phyloP scores from a whole-genome alignment of 1,140 invertebrate genomes.

The Plutomurus gul region DNA sequence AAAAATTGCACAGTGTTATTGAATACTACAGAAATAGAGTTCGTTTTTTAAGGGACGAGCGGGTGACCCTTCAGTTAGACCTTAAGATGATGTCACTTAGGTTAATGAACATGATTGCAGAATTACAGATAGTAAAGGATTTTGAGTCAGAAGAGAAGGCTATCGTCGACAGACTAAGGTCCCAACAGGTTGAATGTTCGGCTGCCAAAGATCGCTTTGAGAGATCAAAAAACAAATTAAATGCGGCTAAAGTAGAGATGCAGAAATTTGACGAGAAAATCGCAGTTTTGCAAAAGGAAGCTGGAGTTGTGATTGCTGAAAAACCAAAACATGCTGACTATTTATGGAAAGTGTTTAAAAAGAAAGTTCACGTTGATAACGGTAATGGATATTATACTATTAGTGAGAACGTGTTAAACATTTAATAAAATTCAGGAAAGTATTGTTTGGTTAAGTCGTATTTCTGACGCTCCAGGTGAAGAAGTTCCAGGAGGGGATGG shows the following conservation, averaged over 20 bases:
- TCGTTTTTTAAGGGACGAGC: constrained; percentile 15
- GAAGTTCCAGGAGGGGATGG: background rate
- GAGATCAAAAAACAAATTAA: constrained; percentile 26
- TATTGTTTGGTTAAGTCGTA: no score
- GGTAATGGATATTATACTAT: no score
- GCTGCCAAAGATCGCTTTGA: constrained; percentile 37
- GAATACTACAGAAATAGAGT: constrained; percentile 44
- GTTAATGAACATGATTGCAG: constrained; percentile 30
- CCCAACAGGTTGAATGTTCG: constrained; percentile 40
- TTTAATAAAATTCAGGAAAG: no score
- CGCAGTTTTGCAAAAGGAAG: constrained; percentile 36
- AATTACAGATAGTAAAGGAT: constrained; percentile 50
- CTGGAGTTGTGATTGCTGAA: constrained; percentile 34
- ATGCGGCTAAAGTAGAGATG: background rate
- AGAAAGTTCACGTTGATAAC: constrained; percentile 31
- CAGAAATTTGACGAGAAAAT: constrained; percentile 35
- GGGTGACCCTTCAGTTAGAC: constrained; percentile 37
- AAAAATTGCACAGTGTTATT: constrained; percentile 38
- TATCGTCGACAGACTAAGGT: constrained; percentile 33
- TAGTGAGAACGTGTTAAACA: no score
- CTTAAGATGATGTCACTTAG: constrained; percentile 39
- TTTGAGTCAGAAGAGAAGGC: constrained; percentile 47
- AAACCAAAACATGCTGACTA: constrained; percentile 39
- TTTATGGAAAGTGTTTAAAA: constrained; percentile 46
- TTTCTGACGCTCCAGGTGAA: no score